These are phyloP conservation scores for Teleopsis dalmanni DNA, from an alignment of 1,140 invertebrate genomes.

Conservation along the genomic window DNA sequence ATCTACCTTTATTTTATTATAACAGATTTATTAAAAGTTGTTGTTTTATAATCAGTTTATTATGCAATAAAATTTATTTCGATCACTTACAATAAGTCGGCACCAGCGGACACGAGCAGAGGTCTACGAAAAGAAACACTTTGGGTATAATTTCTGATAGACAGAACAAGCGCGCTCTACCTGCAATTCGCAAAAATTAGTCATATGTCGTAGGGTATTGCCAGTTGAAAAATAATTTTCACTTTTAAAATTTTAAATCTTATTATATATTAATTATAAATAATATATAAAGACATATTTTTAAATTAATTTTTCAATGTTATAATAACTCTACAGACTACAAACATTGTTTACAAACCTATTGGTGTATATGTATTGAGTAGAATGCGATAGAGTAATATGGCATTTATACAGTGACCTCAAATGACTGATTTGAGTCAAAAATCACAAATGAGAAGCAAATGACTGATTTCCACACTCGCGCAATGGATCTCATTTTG, in stretches of 20 bases:
- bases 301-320: too few species aligned
- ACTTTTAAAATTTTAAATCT: too few species aligned
- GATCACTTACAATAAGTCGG: slow-evolving; percentile 8
- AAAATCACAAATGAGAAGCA: slow-evolving; percentile 4
- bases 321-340: too few species aligned
- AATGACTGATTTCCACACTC: not conserved
- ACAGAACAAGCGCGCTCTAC: not conserved
- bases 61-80: slow-evolving; percentile 7
- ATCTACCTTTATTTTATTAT: not conserved
- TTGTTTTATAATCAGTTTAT: not conserved
- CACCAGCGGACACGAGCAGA: not conserved
- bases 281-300: too few species aligned
- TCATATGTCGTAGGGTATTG: too few species aligned
- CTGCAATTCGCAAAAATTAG: too few species aligned
- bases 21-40: not conserved
- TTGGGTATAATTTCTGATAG: not conserved
- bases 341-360: too few species aligned
- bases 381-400: too few species aligned
- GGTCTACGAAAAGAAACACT: not conserved
- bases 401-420: slow-evolving; percentile 1
- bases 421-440: not conserved
- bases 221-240: too few species aligned
- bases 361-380: too few species aligned
- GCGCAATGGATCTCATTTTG: not conserved
- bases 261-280: too few species aligned